These are phyloP conservation scores for Nycteola revayana DNA, from an alignment of 2,888 invertebrate species.

Conservation along the genomic window DNA sequence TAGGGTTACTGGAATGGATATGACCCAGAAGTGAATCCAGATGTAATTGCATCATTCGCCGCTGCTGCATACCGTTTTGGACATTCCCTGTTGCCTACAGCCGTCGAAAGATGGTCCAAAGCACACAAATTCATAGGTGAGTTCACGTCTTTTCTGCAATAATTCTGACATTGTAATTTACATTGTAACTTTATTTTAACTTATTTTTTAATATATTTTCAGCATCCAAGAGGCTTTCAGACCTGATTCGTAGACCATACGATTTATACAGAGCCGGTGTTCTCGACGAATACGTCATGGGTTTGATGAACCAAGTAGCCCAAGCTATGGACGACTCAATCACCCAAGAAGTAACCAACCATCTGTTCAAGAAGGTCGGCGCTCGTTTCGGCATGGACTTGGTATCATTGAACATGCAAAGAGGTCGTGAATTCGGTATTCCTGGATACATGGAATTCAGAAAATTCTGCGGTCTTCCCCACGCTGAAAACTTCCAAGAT, in stretches of 20 bases:
- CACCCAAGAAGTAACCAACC: slow-evolving; percentile 94
- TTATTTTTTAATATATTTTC: slow-evolving; percentile 11
- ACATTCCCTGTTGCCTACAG: slow-evolving; percentile 93
- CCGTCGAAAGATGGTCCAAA: slow-evolving; percentile 96
- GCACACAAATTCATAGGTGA: slow-evolving; percentile 96
- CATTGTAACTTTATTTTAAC: too few species aligned
- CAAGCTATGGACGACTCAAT: slow-evolving; percentile 98
- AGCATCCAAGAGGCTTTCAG: slow-evolving; percentile 94
- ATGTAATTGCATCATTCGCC: slow-evolving; percentile 94
- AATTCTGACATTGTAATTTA: too few species aligned
- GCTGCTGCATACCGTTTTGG: slow-evolving; percentile 96
- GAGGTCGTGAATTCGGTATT: slow-evolving; percentile 94
- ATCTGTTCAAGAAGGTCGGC: slow-evolving; percentile 92
- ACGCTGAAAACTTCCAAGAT: slow-evolving; percentile 89
- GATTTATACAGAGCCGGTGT: slow-evolving; percentile 95
- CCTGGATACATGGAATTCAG: slow-evolving; percentile 97
- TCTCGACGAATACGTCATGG: slow-evolving; percentile 95
- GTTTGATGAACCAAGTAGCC: slow-evolving; percentile 95
- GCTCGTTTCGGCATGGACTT: slow-evolving; percentile 92
- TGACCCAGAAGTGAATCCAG: slow-evolving; percentile 91
- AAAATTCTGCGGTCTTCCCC: slow-evolving; percentile 93
- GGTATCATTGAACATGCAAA: slow-evolving; percentile 96
- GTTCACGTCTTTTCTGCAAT: too few species aligned
- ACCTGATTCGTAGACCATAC: slow-evolving; percentile 93
- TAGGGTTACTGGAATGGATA: slow-evolving; percentile 93